Evolutionary conservation across 2,113 vertebrate genomes (phyloP), one percentile per base, ranked within the genome.

Genomic region (Castor canadensis): DNA sequence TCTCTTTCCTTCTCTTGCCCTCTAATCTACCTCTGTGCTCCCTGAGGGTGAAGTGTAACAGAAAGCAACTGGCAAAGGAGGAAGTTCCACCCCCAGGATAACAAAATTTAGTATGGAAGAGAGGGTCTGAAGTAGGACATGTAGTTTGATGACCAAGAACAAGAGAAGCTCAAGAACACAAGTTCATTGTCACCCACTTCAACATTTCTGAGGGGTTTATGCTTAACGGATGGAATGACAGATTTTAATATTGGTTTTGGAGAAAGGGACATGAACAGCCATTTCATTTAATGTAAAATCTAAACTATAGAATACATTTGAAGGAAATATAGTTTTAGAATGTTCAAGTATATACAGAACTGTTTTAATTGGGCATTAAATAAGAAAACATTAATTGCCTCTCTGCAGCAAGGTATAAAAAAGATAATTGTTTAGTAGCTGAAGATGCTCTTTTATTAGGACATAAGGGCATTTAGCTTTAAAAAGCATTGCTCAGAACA

Each of bases 321-420:
- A 76, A 97, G 90, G 58, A 95, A 89, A 89, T 69, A 88, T 8
- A 93, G 47, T 43, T 92, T 91, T 79, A 91, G 64, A 84, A 95
- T 83, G 91, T 93, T 79, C 56, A 75, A 75, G 45, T 93, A 45
- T 87, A 80, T 49, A 82, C 56, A 79, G 26, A 87, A 83, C 26
- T 79, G n/a, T 67, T 95, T 93, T 97, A 93, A 94, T 89, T 91
- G 69, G 88, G 22, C 32, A 13, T 97, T 89, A 79, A 88, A 75
- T 93, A 96, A 95, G 96, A 97, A 96, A 2, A 6, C 47, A 10
- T 81, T 90, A 96, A 94, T 89, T 96, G 49, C 62, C 15, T 32
- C 3, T 83, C 82, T 89, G 82, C 47, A 66, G n/a, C 83, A 82
- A 97, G 52, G 89, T 80, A 66, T 79, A 64, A 71, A 85, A 87